Evolutionary conservation across 64 coral and sea anemone genomes (phyloP).

Genomic region (Actinia equina): DNA sequence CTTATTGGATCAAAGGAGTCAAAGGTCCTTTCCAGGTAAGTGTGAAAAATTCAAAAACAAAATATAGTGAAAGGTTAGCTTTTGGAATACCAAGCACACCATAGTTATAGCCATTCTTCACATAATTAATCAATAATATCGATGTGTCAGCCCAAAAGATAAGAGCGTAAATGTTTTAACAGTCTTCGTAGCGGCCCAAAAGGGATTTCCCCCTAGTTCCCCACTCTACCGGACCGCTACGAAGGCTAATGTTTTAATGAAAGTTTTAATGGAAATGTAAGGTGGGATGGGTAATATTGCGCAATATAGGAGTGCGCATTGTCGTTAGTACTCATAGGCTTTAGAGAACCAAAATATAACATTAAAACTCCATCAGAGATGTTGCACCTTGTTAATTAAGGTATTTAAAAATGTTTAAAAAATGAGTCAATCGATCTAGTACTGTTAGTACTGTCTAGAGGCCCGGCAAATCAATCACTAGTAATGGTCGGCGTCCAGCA

Average conservation of each 20-base stretch:
- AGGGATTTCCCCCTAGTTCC: too few species aligned
- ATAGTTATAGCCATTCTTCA: too few species aligned
- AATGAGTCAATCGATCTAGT: background rate
- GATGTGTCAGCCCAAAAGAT: too few species aligned
- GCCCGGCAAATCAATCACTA: background rate
- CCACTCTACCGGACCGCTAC: too few species aligned
- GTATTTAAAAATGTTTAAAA: background rate
- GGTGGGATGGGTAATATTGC: background rate
- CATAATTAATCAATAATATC: too few species aligned
- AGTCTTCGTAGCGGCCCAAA: too few species aligned
- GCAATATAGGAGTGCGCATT: conserved; percentile 17
- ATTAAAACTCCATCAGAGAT: background rate
- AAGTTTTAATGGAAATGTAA: background rate
- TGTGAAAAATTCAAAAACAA: too few species aligned
- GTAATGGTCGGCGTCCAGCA: background rate
- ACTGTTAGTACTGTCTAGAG: background rate
- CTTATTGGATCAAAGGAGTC: conserved; percentile 80
- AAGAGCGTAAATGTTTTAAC: too few species aligned
- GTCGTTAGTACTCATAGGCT: background rate
- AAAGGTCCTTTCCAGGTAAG: conserved; percentile 71
- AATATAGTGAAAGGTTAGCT: background rate
- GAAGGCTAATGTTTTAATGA: background rate
- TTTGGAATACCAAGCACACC: too few species aligned
- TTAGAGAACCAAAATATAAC: background rate
- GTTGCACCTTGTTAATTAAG: background rate